Percentiles rank a stretch among this genome's conserved stretches.
Evolutionary conservation across 2,113 vertebrate species (phyloP).

Genomic region (Bungarus multicinctus): DNA sequence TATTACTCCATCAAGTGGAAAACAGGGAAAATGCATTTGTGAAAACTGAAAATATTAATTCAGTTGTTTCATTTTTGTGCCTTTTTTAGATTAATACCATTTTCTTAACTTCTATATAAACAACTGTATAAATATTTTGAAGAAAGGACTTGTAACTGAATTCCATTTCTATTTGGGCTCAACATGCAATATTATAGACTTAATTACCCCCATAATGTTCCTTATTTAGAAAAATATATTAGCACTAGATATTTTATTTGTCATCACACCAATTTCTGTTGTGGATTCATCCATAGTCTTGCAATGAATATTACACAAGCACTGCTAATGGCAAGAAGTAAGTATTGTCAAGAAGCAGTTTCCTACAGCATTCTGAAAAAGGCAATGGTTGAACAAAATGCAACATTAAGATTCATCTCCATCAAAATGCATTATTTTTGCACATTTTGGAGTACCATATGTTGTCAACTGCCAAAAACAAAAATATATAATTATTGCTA

Average conservation of each 20-base stretch:
- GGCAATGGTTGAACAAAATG: not conserved
- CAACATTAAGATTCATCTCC: not conserved
- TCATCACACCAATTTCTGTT: not conserved
- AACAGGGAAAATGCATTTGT: conserved; percentile 31
- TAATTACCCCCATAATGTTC: not conserved
- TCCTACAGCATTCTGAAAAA: not conserved
- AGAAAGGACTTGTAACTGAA: not conserved
- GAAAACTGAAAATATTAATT: not conserved
- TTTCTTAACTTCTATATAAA: not conserved
- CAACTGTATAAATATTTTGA: not conserved
- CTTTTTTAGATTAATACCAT: not conserved
- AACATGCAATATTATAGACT: not conserved
- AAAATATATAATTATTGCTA: not conserved
- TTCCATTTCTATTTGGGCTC: not conserved
- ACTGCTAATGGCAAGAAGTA: not conserved
- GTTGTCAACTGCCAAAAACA: not conserved
- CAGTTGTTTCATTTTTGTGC: not conserved
- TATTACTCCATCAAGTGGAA: conserved; percentile 72
- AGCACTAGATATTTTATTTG: not conserved
- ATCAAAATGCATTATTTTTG: not conserved
- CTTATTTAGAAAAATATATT: not conserved
- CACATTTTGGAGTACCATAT: not conserved
- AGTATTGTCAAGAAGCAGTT: not conserved
- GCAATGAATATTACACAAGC: not conserved
- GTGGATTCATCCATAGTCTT: not conserved